These are phyloP conservation scores for Bolinopsis microptera DNA, from an alignment of 37 sponge, comb jelly and placozoan genomes.

Conservation along the genomic window DNA sequence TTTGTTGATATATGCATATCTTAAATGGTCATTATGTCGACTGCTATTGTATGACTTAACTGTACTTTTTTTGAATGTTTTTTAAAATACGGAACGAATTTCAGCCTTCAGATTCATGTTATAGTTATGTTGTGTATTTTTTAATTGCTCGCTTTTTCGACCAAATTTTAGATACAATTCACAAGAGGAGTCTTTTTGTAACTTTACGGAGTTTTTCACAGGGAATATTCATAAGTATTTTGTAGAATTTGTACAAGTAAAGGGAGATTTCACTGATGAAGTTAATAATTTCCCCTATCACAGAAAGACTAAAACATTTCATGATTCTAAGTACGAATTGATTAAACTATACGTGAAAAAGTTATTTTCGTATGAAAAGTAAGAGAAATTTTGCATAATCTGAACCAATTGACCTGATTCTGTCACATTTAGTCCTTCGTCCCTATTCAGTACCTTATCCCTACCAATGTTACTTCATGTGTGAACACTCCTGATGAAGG, in stretches of 20 bases:
- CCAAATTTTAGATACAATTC: not conserved
- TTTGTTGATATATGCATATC: not conserved
- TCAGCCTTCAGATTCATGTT: not conserved
- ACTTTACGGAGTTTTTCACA: not conserved
- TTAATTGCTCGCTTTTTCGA: not conserved
- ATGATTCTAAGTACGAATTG: no score
- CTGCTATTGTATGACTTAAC: not conserved
- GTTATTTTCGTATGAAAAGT: no score
- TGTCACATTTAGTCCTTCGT: no score
- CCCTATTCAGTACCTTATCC: no score
- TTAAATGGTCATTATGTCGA: not conserved
- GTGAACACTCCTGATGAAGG: not conserved
- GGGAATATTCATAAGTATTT: not conserved
- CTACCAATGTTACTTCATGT: no score
- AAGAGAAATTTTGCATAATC: no score
- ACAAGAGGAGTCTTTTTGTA: not conserved
- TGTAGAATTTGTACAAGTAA: not conserved
- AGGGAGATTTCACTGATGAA: not conserved
- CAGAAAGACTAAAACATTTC: no score
- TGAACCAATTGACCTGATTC: no score
- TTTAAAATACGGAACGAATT: not conserved
- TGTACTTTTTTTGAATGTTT: not conserved
- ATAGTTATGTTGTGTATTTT: not conserved
- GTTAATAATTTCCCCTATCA: no score
- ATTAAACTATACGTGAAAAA: no score